phyloP scores from a whole-genome alignment of 2,797 vertebrate genomes.

The Gymnothorax reevesii region DNA sequence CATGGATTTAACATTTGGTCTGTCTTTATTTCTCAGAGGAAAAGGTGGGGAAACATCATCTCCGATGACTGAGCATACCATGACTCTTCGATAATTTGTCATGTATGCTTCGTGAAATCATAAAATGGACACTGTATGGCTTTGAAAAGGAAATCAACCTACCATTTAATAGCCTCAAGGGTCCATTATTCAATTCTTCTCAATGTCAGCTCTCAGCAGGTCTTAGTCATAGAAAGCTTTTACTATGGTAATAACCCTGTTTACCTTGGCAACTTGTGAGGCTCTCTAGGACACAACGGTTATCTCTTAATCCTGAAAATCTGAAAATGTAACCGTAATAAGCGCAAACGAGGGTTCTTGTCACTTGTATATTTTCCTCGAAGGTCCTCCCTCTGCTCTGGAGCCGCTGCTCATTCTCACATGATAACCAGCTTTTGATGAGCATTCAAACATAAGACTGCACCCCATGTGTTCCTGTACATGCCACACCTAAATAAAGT shows the following conservation, averaged over 20 bases:
- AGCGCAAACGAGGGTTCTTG: neutral
- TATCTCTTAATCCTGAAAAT: neutral
- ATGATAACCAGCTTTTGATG: neutral
- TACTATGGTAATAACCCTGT: neutral
- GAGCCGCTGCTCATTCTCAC: neutral
- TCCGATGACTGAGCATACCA: neutral
- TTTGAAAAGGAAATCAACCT: neutral
- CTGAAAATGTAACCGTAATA: neutral
- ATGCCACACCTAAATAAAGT: neutral
- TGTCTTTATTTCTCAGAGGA: neutral
- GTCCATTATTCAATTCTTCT: neutral
- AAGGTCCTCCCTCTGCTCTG: neutral
- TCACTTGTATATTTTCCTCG: neutral
- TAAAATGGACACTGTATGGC: neutral
- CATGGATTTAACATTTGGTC: neutral
- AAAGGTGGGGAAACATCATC: neutral
- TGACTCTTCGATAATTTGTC: no score
- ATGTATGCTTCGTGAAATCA: no score
- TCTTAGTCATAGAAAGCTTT: neutral
- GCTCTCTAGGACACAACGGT: neutral
- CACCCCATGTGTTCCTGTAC: neutral
- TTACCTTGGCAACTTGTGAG: neutral
- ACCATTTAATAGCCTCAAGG: neutral
- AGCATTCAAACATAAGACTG: neutral
- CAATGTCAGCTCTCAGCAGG: neutral